A percentile compares a stretch with the other conserved stretches of the same genome.
phyloP scores from a whole-genome alignment of 2,797 vertebrate species.

The Pelochelys cantorii region DNA sequence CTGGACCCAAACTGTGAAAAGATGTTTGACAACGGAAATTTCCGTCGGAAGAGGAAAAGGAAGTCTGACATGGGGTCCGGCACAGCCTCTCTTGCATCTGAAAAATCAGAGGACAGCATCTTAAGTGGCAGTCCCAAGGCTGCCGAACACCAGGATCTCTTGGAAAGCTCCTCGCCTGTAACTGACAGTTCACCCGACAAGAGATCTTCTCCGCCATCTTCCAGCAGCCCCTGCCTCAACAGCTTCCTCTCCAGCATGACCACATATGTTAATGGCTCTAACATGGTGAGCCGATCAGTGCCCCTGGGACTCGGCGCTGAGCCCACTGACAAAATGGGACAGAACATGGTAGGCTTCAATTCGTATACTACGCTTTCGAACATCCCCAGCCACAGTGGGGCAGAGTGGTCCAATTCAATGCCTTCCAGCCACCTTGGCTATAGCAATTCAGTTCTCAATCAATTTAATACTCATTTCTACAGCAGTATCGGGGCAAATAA shows the following conservation, averaged over 20 bases:
- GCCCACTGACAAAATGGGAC: conserved; percentile 85
- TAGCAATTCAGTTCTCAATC: conserved; percentile 88
- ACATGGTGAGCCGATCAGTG: conserved; percentile 79
- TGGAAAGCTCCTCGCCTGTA: conserved; percentile 75
- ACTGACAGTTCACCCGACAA: conserved; percentile 82
- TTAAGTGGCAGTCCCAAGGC: conserved; percentile 83
- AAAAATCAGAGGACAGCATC: conserved; percentile 76
- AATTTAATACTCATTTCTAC: conserved; percentile 93
- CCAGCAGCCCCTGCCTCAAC: conserved; percentile 88
- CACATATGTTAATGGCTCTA: conserved; percentile 70
- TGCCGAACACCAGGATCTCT: conserved; percentile 82
- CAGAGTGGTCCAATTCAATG: conserved; percentile 88
- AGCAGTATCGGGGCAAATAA: conserved; percentile 86
- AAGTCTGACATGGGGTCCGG: conserved; percentile 83
- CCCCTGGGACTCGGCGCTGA: conserved; percentile 88
- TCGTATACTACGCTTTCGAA: conserved; percentile 86
- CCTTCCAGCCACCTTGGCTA: conserved; percentile 87
- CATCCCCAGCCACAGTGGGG: conserved; percentile 74
- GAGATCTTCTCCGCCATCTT: conserved; percentile 83
- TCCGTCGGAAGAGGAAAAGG: conserved; percentile 94
- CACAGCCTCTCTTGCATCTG: conserved; percentile 64
- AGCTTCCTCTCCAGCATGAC: conserved; percentile 93
- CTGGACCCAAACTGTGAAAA: conserved; percentile 97
- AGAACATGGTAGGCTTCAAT: conserved; percentile 84
- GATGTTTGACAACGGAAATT: conserved; percentile 98